Evolutionary conservation across 1,140 invertebrate species (phyloP), one percentile per base, ranked within the genome.

Genomic region (Diprion similis): DNA sequence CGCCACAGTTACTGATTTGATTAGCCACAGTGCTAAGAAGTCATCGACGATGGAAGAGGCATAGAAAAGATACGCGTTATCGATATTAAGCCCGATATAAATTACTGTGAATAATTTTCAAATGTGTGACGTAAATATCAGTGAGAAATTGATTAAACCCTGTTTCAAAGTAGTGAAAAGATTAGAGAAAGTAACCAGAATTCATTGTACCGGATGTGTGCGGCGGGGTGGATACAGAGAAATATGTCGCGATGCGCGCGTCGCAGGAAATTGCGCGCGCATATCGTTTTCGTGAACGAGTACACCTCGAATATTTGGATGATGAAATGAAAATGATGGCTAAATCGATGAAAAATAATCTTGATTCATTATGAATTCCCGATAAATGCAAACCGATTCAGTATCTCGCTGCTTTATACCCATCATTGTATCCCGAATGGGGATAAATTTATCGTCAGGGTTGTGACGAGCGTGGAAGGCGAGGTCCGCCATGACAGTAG

Each of bases 401-500:
- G 15, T 59, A 73, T 68, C 37, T 24, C n/a, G 10, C 13, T 8
- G 37, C 66, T 45, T 64, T 45, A 68, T 11, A 64, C 68, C 71
- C 18, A 37, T 19, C 15, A 13, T 10, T 66, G 17, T 70, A 46
- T 10, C 7, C 17, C n/a, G 24, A 37, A 37, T 37, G 24, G 24
- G 24, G 24, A 37, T 59, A 59, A 59, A 59, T 59, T 15, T 59
- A 13, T 59, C 51, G 51, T 18, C 65, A 17, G 8, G 13, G 19
- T 51, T 19, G 11, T 46, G 24, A 48, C 65, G 46, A 8, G 78
- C 75, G 74, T 76, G 74, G 76, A 78, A 78, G 79, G 77, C 75
- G 78, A 81, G 76, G 83, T 78, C 77, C 81, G 81, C 81, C 81
- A 83, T 84, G 81, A 84, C 82, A 84, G 82, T 84, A 70, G 77